Evolutionary conservation across 64 coral and sea anemone genomes (phyloP), one percentile per base, ranked within the genome.

Genomic region (Porites australiensis): DNA sequence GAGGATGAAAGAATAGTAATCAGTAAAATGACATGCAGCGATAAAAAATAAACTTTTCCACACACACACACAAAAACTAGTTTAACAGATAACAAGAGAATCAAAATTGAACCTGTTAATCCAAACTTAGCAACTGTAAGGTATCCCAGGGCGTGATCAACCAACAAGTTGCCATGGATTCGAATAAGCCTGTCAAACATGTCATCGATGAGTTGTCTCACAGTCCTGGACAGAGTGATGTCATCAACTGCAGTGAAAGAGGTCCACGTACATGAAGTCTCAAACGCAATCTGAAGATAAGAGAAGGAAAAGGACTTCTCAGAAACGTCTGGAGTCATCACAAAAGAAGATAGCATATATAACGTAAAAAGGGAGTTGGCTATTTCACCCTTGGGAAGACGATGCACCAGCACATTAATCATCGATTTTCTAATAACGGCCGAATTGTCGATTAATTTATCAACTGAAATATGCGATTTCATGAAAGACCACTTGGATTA

Each of bases 91-190:
- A 8, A 70, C 19, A 21, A 4, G 88, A 2, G 8, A 6, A 8
- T 70, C 0, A 93, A 59, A 55, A 89, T 88, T 5, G 83, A 20
- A 77, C 92, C 90, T 5, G 96, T 95, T 18, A 98, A 90, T n/a
- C 96, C 96, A 77, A 82, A 93, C 62, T 98, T 98, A 62, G 89
- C 78, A 46, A 80, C 93, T 5, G 96, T 95, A n/a, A 98, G 74
- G 67, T 98, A 98, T 15, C 92, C 93, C n/a, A 98, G 49, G 47
- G 90, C 86, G 75, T 82, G 93, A 20, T 87, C 75, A 23, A 98
- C 96, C n/a, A 98, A 82, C 45, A 93, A 16, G 62, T 98, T 93
- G 4, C 96, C 96, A 47, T 98, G 96, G 53, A 86, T 73, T 19
- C 82, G 58, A 44, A 93, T 90, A 51, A 95, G 64, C 47, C 93